These are phyloP conservation scores for Cremastinae sp. DNA, from an alignment of 2,888 invertebrate species.

Conservation along the genomic window DNA sequence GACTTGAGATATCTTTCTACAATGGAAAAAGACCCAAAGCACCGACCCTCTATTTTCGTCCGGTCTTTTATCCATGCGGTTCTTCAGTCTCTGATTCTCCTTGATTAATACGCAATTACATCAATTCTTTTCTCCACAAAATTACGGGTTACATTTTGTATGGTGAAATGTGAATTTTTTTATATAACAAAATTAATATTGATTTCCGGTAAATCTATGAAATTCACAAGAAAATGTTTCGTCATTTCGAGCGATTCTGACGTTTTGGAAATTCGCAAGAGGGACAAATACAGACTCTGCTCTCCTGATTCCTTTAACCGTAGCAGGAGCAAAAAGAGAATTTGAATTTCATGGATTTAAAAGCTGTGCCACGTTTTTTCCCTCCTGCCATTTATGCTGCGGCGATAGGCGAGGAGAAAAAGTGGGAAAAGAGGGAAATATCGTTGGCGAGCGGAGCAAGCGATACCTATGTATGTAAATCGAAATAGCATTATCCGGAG, in stretches of 20 bases:
- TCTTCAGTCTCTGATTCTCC: constrained; percentile 41
- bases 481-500: constrained; percentile 74
- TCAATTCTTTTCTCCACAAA: not conserved
- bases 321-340: not conserved
- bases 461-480: constrained; percentile 72
- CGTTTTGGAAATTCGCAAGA: not conserved
- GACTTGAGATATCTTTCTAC: constrained; percentile 37
- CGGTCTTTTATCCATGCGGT: constrained; percentile 29
- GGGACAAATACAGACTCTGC: too few species aligned
- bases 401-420: constrained; percentile 19
- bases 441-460: constrained; percentile 46
- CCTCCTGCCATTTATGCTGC: constrained; percentile 24
- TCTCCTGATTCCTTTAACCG: not conserved
- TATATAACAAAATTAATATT: too few species aligned
- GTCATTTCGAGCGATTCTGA: too few species aligned
- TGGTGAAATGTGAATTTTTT: too few species aligned
- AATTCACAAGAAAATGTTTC: not conserved
- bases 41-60: constrained; percentile 18
- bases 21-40: constrained; percentile 25
- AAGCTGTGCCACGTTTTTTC: constrained; percentile 38
- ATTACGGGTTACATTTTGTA: too few species aligned
- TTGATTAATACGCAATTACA: constrained; percentile 37
- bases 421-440: constrained; percentile 36
- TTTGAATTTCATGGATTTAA: constrained; percentile 39
- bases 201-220: not conserved